A percentile compares a stretch with the other conserved stretches of the same genome.
These are phyloP conservation scores for Sminthurinus signatus DNA, from an alignment of 1,140 invertebrate genomes.

Conservation along the genomic window DNA sequence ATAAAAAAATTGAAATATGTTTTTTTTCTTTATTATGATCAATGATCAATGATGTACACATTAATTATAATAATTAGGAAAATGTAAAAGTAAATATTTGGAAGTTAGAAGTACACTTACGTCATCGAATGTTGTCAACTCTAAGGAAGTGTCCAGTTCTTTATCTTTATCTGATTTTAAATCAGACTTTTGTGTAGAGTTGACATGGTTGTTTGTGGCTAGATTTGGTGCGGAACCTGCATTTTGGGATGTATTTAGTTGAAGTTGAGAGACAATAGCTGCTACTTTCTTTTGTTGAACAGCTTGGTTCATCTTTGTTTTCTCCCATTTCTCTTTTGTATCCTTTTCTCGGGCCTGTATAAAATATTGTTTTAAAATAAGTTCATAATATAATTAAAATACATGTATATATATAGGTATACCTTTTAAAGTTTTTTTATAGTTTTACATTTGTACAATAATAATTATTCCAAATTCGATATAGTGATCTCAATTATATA, in stretches of 20 bases:
- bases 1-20: not conserved
- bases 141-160: conserved; percentile 8
- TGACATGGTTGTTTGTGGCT: conserved; percentile 7
- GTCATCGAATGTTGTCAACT: conserved; percentile 32
- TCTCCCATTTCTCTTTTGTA: conserved; percentile 36
- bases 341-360: conserved; percentile 30
- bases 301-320: conserved; percentile 29
- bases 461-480: too few species aligned
- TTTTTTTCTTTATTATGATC: conserved; percentile 6
- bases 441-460: too few species aligned
- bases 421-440: too few species aligned
- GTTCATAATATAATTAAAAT: too few species aligned
- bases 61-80: not conserved
- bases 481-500: too few species aligned
- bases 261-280: conserved; percentile 31
- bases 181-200: conserved; percentile 10
- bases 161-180: conserved; percentile 26
- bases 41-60: too few species aligned
- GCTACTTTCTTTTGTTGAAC: conserved; percentile 36
- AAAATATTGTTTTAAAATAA: not conserved
- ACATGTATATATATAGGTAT: too few species aligned
- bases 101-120: too few species aligned
- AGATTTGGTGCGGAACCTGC: conserved; percentile 32
- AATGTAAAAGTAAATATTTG: too few species aligned
- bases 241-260: too few species aligned